phyloP scores from a whole-genome alignment of 2,113 vertebrate genomes.

The Riparia riparia region DNA sequence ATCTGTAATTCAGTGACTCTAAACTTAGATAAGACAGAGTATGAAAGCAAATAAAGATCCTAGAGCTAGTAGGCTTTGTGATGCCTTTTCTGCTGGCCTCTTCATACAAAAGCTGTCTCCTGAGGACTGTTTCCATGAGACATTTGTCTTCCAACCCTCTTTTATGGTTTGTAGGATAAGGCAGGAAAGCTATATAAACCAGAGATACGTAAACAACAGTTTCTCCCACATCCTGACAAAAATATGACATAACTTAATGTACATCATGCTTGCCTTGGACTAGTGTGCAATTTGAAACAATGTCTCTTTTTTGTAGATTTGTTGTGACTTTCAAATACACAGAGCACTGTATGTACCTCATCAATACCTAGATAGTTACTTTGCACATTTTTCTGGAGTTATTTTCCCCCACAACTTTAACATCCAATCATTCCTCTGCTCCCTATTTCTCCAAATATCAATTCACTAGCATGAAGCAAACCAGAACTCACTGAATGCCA shows the following conservation, averaged over 20 bases:
- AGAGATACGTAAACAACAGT: not conserved
- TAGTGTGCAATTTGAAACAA: not conserved
- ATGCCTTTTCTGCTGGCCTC: not conserved
- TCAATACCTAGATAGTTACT: not conserved
- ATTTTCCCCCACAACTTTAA: not conserved
- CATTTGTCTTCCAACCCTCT: not conserved
- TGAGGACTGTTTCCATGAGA: not conserved
- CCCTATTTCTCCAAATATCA: not conserved
- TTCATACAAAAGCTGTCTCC: not conserved
- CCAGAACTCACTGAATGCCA: not conserved
- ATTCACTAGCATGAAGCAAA: not conserved
- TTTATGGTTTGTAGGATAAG: not conserved
- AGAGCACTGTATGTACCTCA: not conserved
- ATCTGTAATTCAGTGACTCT: not conserved
- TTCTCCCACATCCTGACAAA: not conserved
- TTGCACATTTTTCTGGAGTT: not conserved
- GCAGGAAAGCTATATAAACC: not conserved
- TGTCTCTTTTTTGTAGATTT: not conserved
- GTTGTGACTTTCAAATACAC: not conserved
- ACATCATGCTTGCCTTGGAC: not conserved
- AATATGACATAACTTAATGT: accelerated
- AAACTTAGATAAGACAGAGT: not conserved
- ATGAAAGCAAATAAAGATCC: not conserved
- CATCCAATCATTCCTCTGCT: not conserved
- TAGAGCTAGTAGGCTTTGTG: not conserved